Conservation (phyloP, 2,113 vertebrate genomes). For the Procavia capensis region DNA sequence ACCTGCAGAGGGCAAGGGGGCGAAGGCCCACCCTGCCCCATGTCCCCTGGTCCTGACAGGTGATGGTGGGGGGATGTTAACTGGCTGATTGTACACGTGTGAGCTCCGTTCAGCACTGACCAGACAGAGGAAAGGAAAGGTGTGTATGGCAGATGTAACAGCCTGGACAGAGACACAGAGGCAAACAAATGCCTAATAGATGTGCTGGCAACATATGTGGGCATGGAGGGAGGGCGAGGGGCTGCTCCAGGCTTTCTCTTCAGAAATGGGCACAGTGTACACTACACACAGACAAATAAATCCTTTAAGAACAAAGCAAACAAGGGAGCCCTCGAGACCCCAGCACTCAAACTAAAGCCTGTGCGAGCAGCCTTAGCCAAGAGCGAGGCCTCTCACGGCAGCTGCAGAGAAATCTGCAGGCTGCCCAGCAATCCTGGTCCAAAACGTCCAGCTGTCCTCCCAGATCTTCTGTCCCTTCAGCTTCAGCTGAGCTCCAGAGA, state of each 20-base stretch:
- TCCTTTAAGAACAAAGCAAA: slow-evolving; percentile 11
- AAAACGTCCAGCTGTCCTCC: not conserved
- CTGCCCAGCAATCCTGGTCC: accelerated
- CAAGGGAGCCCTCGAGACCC: not conserved
- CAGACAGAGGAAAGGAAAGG: not conserved
- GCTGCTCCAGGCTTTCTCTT: not conserved
- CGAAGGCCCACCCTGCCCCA: not conserved
- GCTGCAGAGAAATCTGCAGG: not conserved
- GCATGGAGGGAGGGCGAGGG: too few relatives aligned
- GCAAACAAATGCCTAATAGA: not conserved
- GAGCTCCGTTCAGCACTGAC: not conserved
- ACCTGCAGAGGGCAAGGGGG: not conserved
- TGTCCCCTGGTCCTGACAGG: not conserved
- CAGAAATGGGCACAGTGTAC: not conserved
- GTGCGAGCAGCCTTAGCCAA: not conserved
- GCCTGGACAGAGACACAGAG: not conserved
- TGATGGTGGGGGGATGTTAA: too few relatives aligned
- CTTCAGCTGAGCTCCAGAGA: not conserved
- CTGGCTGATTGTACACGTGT: not conserved
- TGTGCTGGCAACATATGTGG: not conserved
- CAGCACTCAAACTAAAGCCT: not conserved
- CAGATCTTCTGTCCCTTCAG: not conserved
- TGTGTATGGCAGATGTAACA: not conserved
- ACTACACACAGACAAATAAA: not conserved
- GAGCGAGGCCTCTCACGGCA: not conserved